Conservation (phyloP, 2,113 vertebrate genomes). For the Cacatua alba region DNA sequence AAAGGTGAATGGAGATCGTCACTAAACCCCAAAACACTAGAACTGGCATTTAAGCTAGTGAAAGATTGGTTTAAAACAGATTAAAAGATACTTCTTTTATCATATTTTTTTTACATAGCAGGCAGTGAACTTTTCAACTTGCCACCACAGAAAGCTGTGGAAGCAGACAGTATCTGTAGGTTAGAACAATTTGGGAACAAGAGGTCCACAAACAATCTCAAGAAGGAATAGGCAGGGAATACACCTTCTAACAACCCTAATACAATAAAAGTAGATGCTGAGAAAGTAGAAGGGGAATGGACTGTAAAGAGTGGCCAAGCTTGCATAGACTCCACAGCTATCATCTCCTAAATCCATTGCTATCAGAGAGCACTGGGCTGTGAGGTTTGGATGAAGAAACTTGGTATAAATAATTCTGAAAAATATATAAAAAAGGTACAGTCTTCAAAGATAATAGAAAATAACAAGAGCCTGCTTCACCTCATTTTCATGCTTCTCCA, state of each 20-base stretch:
- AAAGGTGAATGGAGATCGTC: neutral
- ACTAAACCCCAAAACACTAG: neutral
- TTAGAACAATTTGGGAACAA: neutral
- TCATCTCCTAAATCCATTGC: neutral
- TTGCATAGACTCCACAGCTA: neutral
- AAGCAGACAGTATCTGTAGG: neutral
- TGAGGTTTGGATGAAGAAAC: conserved; percentile 30
- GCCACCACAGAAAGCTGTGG: neutral
- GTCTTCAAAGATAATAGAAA: neutral
- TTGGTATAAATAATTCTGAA: conserved; percentile 32
- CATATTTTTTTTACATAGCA: neutral
- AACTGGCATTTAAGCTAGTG: neutral
- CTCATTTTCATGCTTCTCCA: conserved; percentile 87
- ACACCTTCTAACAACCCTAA: neutral
- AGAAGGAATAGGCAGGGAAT: neutral
- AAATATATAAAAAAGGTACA: conserved; percentile 6
- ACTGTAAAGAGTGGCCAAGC: neutral
- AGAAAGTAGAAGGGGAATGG: neutral
- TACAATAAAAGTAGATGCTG: neutral
- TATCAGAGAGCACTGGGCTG: neutral
- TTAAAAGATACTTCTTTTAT: neutral
- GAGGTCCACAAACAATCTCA: neutral
- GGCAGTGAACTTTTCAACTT: neutral
- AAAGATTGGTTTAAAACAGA: neutral
- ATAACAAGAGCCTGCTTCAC: conserved; percentile 66